Evolutionary conservation across 2,113 vertebrate genomes (phyloP).

Genomic region (Pagrus major): DNA sequence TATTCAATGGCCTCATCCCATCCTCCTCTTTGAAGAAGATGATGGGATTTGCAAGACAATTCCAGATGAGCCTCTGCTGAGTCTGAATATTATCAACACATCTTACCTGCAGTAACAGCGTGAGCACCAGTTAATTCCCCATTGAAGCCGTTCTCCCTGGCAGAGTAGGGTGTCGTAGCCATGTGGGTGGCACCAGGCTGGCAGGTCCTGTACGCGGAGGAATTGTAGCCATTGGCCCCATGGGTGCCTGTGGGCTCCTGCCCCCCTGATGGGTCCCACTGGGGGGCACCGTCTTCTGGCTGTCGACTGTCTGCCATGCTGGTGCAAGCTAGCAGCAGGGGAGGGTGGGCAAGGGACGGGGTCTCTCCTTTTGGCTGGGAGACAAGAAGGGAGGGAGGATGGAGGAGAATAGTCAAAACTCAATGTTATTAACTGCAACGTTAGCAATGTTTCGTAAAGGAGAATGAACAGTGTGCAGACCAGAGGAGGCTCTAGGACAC

Average conservation of each 20-base stretch:
- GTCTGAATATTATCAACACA: neutral
- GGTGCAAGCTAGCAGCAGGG: constrained; percentile 68
- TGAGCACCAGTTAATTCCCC: constrained; percentile 90
- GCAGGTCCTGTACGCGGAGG: constrained; percentile 89
- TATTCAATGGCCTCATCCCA: neutral
- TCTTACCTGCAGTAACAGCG: constrained; percentile 94
- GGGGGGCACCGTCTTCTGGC: constrained; percentile 90
- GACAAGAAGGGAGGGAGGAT: constrained; percentile 14
- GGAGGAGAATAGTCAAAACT: constrained; percentile 23
- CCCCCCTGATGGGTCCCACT: constrained; percentile 92
- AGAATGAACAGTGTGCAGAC: constrained; percentile 27
- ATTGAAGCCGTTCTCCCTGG: constrained; percentile 96
- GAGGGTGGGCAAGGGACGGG: constrained; percentile 34
- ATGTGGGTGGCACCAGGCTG: constrained; percentile 83
- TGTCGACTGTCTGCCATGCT: constrained; percentile 95
- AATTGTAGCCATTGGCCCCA: constrained; percentile 94
- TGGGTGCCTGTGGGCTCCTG: constrained; percentile 88
- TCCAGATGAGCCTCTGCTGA: neutral
- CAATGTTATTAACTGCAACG: constrained; percentile 27
- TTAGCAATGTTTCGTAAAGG: constrained; percentile 29
- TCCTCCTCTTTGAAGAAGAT: neutral
- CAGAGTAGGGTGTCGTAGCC: constrained; percentile 83
- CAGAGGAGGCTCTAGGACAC: constrained; percentile 35
- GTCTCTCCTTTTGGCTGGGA: constrained; percentile 52
- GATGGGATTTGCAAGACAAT: neutral